Base-by-base conservation (phyloP, 2,113 vertebrate genomes). In the Sebastes schlegelii region DNA sequence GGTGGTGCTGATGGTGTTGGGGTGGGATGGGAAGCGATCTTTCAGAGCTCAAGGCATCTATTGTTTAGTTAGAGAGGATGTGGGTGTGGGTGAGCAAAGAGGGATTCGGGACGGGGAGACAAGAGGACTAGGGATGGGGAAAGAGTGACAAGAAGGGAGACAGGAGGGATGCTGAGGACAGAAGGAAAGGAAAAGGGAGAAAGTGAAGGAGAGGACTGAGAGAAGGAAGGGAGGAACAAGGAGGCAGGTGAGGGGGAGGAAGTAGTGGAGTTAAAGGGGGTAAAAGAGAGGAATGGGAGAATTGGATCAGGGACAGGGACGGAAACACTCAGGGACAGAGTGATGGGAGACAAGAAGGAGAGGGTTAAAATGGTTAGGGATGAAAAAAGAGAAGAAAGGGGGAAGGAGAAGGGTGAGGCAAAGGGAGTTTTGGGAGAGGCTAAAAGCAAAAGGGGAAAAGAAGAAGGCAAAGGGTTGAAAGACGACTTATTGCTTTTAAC, bases 11-110 rank as follows among this genome's bases (percentile, higher is more conserved):
- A 86, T 72, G 74, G 66, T 70, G 85, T 61, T 74, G 74, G 84
- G 88, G 72, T 88, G 90, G 84, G 86, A 85, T 88, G 84, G 86
- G 77, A 87, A 91, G 90, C 76, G 78, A 90, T 91, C 88, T 88
- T 92, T 80, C 73, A 90, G 86, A 82, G 87, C 92, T 89, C 77
- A 85, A 91, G 88, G 86, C 90, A 68, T 82, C 85, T 90, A 87
- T 92, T 93, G 91, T 92, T 92, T 88, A 80, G 84, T 89, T 85
- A 60, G 80, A 90, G 87, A 86, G 82, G 79, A 89, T 86, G 87
- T 89, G 67, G 73, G 55, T 77, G 62, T 83, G 55, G 49, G 78
- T 17, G 64, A 71, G 82, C 72, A 77, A 83, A 85, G 61, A 58
- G 78, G 62, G 71, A 82, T 65, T 81, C 3, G 1, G 74, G 68